Evolutionary conservation across 2,888 invertebrate genomes (phyloP).

Genomic region (Eupithecia pulchellata): DNA sequence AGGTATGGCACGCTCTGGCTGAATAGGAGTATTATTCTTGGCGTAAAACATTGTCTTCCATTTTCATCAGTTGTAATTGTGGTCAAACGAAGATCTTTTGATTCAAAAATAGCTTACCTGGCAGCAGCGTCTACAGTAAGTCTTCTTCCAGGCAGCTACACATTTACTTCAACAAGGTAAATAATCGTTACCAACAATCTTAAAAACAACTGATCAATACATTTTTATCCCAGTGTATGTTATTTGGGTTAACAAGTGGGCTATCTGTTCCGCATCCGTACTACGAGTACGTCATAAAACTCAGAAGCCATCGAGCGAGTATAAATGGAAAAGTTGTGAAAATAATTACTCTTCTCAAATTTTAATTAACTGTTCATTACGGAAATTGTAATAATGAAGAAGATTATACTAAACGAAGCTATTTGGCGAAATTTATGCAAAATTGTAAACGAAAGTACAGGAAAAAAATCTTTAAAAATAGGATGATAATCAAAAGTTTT

Average conservation of each 20-base stretch:
- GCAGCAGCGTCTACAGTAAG: background rate
- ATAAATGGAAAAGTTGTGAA: conserved; percentile 44
- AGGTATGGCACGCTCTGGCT: too few species aligned
- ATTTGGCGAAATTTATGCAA: background rate
- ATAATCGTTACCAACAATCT: background rate
- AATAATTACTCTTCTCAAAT: conserved; percentile 45
- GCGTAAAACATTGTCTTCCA: background rate
- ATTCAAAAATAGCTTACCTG: background rate
- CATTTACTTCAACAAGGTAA: background rate
- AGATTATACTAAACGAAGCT: conserved; percentile 8
- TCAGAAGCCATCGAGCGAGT: conserved; percentile 40
- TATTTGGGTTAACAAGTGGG: conserved; percentile 5
- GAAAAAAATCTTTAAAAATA: too few species aligned
- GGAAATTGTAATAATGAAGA: conserved; percentile 33
- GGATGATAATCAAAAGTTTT: too few species aligned
- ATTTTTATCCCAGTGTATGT: background rate
- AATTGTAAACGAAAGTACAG: background rate
- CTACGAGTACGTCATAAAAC: conserved; percentile 35
- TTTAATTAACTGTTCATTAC: conserved; percentile 43
- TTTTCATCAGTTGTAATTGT: background rate
- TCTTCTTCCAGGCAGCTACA: background rate
- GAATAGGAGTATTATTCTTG: too few species aligned
- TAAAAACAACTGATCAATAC: background rate
- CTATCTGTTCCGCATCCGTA: conserved; percentile 20
- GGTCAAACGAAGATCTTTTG: background rate